Evolutionary conservation across 2,797 vertebrate genomes (phyloP), one percentile per base, ranked within the genome.

Genomic region (Cuniculus paca): DNA sequence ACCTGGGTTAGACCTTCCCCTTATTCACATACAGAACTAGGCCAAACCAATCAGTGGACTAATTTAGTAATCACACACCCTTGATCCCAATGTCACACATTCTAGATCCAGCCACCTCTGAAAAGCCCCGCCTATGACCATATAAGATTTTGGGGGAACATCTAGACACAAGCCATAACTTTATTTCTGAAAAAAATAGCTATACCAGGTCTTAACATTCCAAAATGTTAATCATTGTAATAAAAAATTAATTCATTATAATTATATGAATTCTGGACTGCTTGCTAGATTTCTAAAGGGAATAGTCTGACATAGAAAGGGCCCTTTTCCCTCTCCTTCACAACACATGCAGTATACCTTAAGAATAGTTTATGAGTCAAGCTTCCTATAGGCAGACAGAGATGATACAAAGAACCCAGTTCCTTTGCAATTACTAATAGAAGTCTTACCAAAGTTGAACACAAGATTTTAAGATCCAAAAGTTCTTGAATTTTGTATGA

Each of bases 221-320:
- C 5, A 94, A n/a, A 42, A 12, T 52, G 72, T 87, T 87, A 90
- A 72, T 84, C 83, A 83, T 65, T 52, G 80, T 87, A 77, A 91
- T 90, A 78, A 95, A 80, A 80, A 13, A 45, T 75, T 3, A 36
- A 19, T 17, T 91, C 34, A 36, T 45, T 91, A 54, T 54, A 58
- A 75, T n/a, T 58, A 58, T 0, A 39, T 88, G 24, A 90, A 79
- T 8, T 61, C 50, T 54, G 45, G 50, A 74, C 28, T 34, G 9
- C 48, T 61, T 70, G 52, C 12, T 24, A 79, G n/a, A 56, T 77
- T 81, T 84, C 1, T 22, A 36, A 80, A 52, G 13, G 6, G 74
- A 94, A 80, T 14, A 78, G 90, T 42, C 2, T 85, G 50, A 63
- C 74, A 9, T 24, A 60, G 1, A n/a, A 31, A 63, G 31, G 20